Base-by-base conservation (phyloP, 2,888 invertebrate genomes). In the Torymus auratus region DNA sequence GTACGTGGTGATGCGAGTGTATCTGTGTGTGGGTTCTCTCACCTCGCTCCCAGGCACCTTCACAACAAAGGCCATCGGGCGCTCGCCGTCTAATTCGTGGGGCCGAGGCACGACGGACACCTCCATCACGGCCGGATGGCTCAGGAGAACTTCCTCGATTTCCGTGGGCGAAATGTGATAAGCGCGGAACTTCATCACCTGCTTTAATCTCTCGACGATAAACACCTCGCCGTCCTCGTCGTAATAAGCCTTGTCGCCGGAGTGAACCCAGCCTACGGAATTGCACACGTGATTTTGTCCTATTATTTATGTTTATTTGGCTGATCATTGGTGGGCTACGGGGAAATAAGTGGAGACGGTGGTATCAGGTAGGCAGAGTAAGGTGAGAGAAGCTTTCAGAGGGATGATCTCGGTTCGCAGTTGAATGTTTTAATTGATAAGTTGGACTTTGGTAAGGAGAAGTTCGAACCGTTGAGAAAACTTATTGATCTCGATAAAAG, bases 191-290 rank as follows among this genome's bases (percentile, higher is more conserved):
- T 89, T 91, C 11, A 91, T 85, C 23, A 89, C 56, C 50, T 88
- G 88, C 71, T 89, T 88, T 2, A 89, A 60, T 76, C 90, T 85
- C 50, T 89, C 91, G 0, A 88, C 74, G 53, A 89, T 84, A n/a
- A 85, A 91, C 2, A 90, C 23, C 60, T 89, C 84, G 2, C 87
- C 88, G 3, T 87, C 85, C 13, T 89, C 86, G 72, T 91, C 88
- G 56, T 86, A 86, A 65, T 88, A 88, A 15, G 85, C 86, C 2
- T 91, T 80, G 83, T 91, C 91, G 3, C 91, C 91, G 0, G 88
- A 85, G 23, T 87, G 89, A 15, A 88, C 53, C 88, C 88, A 91
- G 2, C 88, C 88, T 89, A 50, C 14, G 13, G 23, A 15, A n/a
- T 12, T 7, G 7, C 7, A 7, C 5, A 41, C 7, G 41, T 10